Base-by-base conservation (phyloP, 2,797 vertebrate species). In the Antrozous pallidus region DNA sequence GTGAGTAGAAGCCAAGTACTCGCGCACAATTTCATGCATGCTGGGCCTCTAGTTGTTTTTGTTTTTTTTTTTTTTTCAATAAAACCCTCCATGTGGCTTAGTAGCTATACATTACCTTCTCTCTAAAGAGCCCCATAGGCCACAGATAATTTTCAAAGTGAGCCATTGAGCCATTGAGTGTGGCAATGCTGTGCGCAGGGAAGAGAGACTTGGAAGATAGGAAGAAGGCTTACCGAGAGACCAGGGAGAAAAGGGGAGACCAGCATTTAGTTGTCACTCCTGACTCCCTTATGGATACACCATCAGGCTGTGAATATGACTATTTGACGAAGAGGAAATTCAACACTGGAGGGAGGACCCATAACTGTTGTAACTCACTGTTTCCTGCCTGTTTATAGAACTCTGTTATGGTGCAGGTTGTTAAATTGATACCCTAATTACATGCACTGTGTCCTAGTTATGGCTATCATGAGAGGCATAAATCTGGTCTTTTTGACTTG, bases 341-440 rank as follows among this genome's bases (percentile, higher is more conserved):
- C 38, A 75, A 2, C 18, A 14, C 78, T 47, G 18, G 36, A 31
- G 54, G 11, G 22, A 47, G 7, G 8, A 45, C 31, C 20, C 16
- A 0, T 28, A 38, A 20, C 26, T 78, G 6, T 18, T 0, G 0
- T 79, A 42, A 49, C n/a, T 93, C 33, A 69, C 20, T 47, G 8
- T 18, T 84, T 90, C 42, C 63, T 45, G 18, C 3, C 1, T 85
- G 18, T 87, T 85, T 90, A 87, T 36, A 94, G 65, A 94, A 70
- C 56, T 89, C 42, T 26, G 47, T 36, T 80, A 47, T 75, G 78
- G 16, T 51, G 65, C 42, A 93, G 47, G 56, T 70, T 77, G 38
- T 94, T 93, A 84, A 93, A 81, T 0, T 71, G 91, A 90, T 90
- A 47, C 45, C 33, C 87, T 90, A 82, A 85, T 88, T 79, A 83